Percentiles rank a stretch among this genome's conserved stretches.
Evolutionary conservation across 2,888 invertebrate genomes (phyloP).

Genomic region (Callyntrura guangdongensis): DNA sequence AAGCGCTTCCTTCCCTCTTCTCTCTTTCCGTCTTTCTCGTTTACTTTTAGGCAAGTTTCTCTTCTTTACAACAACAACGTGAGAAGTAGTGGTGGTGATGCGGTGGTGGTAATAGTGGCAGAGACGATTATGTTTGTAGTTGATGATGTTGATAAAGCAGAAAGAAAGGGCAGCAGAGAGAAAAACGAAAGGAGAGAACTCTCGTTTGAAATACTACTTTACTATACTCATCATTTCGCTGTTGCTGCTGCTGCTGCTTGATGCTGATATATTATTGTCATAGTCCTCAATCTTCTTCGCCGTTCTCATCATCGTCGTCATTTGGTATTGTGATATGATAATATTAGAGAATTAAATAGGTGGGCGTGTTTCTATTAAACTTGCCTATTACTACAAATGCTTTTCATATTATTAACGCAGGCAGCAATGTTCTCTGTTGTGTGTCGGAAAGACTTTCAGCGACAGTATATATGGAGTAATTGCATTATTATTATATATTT

Average conservation of each 20-base stretch:
- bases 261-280: background rate
- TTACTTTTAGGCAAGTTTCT: constrained; percentile 20
- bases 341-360: too few relatives aligned
- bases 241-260: background rate
- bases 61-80: constrained; percentile 15
- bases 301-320: too few relatives aligned
- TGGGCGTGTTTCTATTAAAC: too few relatives aligned
- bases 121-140: constrained; percentile 6
- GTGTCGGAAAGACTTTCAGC: too few relatives aligned
- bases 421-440: too few relatives aligned
- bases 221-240: background rate
- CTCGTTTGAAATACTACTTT: constrained; percentile 37
- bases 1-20: background rate
- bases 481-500: too few relatives aligned
- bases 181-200: background rate
- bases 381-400: too few relatives aligned
- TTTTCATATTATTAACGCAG: too few relatives aligned
- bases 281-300: background rate
- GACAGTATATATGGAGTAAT: too few relatives aligned
- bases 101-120: background rate
- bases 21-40: too few relatives aligned
- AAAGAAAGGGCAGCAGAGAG: constrained; percentile 27
- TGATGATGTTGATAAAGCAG: constrained; percentile 3
- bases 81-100: background rate
- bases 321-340: too few relatives aligned